Evolutionary conservation across 2,888 invertebrate species (phyloP).

Genomic region (Oegoconia quadripuncta): DNA sequence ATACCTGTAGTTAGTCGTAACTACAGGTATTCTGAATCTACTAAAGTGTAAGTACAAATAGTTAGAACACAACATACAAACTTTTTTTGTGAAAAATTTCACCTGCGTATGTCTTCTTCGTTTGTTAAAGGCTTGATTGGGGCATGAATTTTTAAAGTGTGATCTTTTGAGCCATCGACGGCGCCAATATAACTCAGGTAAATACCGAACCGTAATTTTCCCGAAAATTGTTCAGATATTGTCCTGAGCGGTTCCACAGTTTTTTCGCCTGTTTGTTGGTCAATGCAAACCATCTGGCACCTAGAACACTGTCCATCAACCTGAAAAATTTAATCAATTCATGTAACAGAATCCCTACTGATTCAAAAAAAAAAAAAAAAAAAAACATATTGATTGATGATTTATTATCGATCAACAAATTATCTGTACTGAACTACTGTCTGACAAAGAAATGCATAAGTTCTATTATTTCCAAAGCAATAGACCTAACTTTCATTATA

Average conservation of each 20-base stretch:
- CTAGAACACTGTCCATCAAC: slow-evolving; percentile 90
- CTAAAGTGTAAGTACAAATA: too few relatives aligned
- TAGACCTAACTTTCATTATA: too few relatives aligned
- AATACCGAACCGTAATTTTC: slow-evolving; percentile 90
- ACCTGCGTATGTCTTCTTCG: slow-evolving; percentile 55
- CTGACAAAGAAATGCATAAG: too few relatives aligned
- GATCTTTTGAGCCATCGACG: slow-evolving; percentile 43
- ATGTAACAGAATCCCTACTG: slow-evolving; percentile 2
- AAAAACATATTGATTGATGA: too few relatives aligned
- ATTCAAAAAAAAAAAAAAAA: too few relatives aligned
- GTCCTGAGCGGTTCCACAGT: slow-evolving; percentile 88
- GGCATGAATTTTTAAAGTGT: slow-evolving; percentile 34
- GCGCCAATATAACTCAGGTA: slow-evolving; percentile 80
- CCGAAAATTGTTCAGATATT: slow-evolving; percentile 84
- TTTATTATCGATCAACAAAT: too few relatives aligned
- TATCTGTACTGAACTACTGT: too few relatives aligned
- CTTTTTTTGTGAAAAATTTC: slow-evolving; percentile 23
- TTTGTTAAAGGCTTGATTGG: slow-evolving; percentile 41
- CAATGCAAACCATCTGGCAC: slow-evolving; percentile 97
- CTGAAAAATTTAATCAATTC: slow-evolving; percentile 52
- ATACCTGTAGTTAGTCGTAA: too few relatives aligned
- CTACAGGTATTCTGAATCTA: too few relatives aligned
- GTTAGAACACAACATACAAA: too few relatives aligned
- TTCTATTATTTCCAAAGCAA: too few relatives aligned
- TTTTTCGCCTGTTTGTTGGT: slow-evolving; percentile 90